Conservation (phyloP, 2,888 invertebrate species). For the Pachymerium ferrugineum region DNA sequence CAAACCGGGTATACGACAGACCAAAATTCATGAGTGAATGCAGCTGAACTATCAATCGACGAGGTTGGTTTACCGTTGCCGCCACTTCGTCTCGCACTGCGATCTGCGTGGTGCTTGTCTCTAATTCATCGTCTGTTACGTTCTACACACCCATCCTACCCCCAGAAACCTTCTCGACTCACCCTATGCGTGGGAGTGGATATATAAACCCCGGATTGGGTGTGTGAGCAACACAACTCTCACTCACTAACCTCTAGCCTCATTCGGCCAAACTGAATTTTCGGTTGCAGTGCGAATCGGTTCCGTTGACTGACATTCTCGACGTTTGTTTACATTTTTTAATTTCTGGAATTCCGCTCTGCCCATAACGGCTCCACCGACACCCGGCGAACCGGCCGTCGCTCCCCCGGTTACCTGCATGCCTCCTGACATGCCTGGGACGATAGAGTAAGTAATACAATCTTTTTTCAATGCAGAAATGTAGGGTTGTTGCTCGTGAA, state of each 20-base stretch:
- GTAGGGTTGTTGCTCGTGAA: too few relatives aligned
- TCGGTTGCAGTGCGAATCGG: conserved; percentile 12
- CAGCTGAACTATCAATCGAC: conserved; percentile 18
- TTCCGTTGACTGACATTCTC: background rate
- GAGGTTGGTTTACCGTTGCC: background rate
- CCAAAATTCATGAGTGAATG: too few relatives aligned
- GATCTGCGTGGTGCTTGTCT: conserved; percentile 24
- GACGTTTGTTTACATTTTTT: background rate
- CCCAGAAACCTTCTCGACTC: conserved; percentile 16
- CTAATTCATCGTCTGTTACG: conserved; percentile 22
- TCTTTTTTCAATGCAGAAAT: too few relatives aligned
- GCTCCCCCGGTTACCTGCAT: conserved; percentile 24
- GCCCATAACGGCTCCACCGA: conserved; percentile 27
- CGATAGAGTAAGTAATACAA: conserved; percentile 23
- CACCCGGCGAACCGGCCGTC: conserved; percentile 24
- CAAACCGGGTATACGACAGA: too few relatives aligned
- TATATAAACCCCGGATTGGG: conserved; percentile 16
- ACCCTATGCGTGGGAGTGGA: too few relatives aligned
- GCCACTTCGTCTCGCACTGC: conserved; percentile 11
- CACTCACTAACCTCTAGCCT: background rate
- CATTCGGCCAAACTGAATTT: too few relatives aligned
- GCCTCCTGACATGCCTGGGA: conserved; percentile 27
- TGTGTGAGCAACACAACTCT: conserved; percentile 10
- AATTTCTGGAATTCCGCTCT: background rate
- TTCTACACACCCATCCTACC: background rate